These are phyloP conservation scores for Myotis yumanensis DNA, from an alignment of 2,113 vertebrate genomes.

Conservation along the genomic window DNA sequence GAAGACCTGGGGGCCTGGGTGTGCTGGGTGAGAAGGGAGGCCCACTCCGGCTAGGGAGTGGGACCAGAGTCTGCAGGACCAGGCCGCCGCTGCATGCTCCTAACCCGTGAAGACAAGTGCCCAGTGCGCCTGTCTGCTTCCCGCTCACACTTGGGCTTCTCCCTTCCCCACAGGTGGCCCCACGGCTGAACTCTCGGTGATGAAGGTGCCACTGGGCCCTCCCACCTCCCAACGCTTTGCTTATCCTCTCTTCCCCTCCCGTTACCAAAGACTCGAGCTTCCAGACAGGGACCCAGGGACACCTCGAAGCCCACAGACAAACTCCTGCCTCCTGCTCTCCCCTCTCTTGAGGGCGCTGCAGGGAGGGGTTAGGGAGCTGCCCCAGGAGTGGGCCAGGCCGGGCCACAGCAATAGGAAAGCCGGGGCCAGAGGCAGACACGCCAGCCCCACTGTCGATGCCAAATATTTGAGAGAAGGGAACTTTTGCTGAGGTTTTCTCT, in stretches of 20 bases:
- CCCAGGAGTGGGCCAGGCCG: constrained; percentile 69
- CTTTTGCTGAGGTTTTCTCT: constrained; percentile 73
- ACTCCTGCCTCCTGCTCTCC: constrained; percentile 15
- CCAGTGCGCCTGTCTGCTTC: not conserved
- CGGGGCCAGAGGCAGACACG: constrained; percentile 30
- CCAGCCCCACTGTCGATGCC: constrained; percentile 67
- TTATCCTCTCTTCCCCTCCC: constrained; percentile 74
- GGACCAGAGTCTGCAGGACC: not conserved
- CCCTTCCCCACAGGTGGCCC: constrained; percentile 89
- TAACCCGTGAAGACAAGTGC: not conserved
- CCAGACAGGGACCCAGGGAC: constrained; percentile 79
- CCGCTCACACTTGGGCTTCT: not conserved
- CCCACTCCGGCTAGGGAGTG: not conserved
- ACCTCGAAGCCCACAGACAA: constrained; percentile 54
- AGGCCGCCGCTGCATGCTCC: not conserved
- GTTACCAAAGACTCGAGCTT: constrained; percentile 90
- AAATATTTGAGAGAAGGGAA: constrained; percentile 74
- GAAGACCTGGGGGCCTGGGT: fast-evolving
- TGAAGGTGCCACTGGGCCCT: constrained; percentile 63
- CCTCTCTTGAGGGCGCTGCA: not conserved
- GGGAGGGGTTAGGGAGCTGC: constrained; percentile 30
- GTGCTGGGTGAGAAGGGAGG: not conserved
- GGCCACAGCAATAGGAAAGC: constrained; percentile 75
- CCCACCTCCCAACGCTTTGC: constrained; percentile 53
- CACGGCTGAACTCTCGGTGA: constrained; percentile 98